A percentile compares a stretch with the other conserved stretches of the same genome.
Conservation (phyloP, 2,888 invertebrate genomes). For the Ashinkailepas kermadecensis region DNA sequence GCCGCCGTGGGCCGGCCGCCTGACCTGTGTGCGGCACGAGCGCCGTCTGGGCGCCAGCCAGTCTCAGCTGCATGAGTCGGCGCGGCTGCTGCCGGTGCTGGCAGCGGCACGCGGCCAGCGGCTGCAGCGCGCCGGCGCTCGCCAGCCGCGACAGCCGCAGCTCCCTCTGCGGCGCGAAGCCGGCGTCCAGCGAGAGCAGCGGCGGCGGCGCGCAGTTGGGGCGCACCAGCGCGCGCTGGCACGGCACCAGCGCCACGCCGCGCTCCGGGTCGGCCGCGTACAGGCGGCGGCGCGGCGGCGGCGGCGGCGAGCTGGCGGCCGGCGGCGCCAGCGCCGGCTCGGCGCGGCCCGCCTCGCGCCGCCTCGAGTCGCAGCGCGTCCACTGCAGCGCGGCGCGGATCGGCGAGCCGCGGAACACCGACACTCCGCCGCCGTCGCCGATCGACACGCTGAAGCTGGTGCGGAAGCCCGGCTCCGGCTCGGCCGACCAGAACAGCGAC, state of each 20-base stretch:
- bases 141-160: conserved; percentile 16
- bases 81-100: not conserved
- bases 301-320: not conserved
- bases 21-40: conserved; percentile 15
- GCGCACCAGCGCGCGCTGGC: conserved; percentile 12
- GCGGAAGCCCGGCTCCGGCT: not conserved
- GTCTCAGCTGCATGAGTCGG: not conserved
- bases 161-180: not conserved
- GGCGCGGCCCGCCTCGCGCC: not conserved
- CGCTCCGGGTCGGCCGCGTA: conserved; percentile 18
- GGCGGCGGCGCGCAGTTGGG: conserved; percentile 6
- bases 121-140: conserved; percentile 12
- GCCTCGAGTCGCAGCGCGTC: conserved; percentile 7
- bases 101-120: conserved; percentile 1
- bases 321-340: not conserved
- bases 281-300: not conserved
- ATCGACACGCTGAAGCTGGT: conserved; percentile 8
- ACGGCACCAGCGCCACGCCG: not conserved
- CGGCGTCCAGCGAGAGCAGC: conserved; percentile 11
- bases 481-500: not conserved
- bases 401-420: not conserved
- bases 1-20: not conserved
- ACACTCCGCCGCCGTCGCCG: not conserved
- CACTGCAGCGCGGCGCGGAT: conserved; percentile 11
- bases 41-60: not conserved